Conservation (phyloP, 35 echinoderm and acorn worm genomes). For the Heliocidaris erythrogramma region DNA sequence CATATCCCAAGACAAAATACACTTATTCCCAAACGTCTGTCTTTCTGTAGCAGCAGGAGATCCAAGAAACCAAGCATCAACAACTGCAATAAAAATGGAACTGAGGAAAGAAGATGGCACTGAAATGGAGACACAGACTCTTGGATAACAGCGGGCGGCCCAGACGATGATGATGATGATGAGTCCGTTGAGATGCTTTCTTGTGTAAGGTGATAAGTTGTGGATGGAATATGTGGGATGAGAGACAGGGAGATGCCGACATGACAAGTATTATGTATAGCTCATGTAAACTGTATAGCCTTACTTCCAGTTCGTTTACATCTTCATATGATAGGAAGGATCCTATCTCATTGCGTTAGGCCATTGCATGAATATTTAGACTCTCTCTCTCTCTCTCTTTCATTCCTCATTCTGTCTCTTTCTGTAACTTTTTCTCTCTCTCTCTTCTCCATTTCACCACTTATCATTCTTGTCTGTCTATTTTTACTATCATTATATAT, state of each 20-base stretch:
- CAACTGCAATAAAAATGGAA: background rate
- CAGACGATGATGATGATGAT: constrained; percentile 31
- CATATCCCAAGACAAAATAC: background rate
- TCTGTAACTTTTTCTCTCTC: too few relatives aligned
- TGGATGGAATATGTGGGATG: background rate
- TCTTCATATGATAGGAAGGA: background rate
- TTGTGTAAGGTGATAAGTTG: constrained; percentile 34
- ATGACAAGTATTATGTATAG: constrained; percentile 20
- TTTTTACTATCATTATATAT: background rate
- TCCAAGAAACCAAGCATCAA: background rate
- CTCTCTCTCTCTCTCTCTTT: too few relatives aligned
- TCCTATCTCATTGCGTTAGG: background rate
- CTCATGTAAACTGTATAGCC: background rate
- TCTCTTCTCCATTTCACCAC: background rate
- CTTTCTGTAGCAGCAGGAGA: constrained; percentile 1
- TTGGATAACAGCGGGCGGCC: background rate
- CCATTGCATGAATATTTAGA: background rate
- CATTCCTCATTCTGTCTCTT: background rate
- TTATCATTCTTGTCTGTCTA: background rate
- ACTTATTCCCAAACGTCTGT: constrained; percentile 32
- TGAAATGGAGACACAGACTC: constrained; percentile 1
- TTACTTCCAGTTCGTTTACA: constrained; percentile 3
- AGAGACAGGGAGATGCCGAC: constrained; percentile 30
- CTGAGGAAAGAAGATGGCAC: background rate
- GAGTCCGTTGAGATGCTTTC: constrained; percentile 18